Evolutionary conservation across 2,113 vertebrate species (phyloP).

Genomic region (Suricata suricatta): DNA sequence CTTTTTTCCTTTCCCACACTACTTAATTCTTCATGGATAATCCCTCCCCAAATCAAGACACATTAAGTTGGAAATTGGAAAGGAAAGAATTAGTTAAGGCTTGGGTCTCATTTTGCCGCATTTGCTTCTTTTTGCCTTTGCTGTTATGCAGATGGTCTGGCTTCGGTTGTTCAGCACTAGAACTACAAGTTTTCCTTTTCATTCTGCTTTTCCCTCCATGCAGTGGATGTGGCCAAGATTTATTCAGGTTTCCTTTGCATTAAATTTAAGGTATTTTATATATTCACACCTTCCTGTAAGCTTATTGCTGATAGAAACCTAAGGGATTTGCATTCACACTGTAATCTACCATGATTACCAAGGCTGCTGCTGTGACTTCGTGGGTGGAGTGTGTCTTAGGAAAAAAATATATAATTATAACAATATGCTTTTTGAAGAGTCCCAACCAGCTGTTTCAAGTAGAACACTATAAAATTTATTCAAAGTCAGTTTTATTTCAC

Average conservation of each 20-base stretch:
- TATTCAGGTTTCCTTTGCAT: neutral
- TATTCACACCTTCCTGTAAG: neutral
- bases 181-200: neutral
- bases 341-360: constrained; percentile 35
- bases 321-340: neutral
- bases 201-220: neutral
- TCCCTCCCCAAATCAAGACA: neutral
- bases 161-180: neutral
- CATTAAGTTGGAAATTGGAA: neutral
- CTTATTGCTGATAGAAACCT: constrained; percentile 8
- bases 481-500: constrained; percentile 72
- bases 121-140: neutral
- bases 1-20: neutral
- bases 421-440: constrained; percentile 73
- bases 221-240: neutral
- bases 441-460: constrained; percentile 76
- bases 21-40: neutral
- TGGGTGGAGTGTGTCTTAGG: constrained; percentile 67
- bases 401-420: constrained; percentile 70
- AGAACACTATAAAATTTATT: constrained; percentile 75
- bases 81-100: neutral
- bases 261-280: neutral
- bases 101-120: neutral
- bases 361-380: constrained; percentile 62
- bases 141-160: neutral